Evolutionary conservation across 2,113 vertebrate species (phyloP), one percentile per base, ranked within the genome.

Genomic region (Sebastes schlegelii): DNA sequence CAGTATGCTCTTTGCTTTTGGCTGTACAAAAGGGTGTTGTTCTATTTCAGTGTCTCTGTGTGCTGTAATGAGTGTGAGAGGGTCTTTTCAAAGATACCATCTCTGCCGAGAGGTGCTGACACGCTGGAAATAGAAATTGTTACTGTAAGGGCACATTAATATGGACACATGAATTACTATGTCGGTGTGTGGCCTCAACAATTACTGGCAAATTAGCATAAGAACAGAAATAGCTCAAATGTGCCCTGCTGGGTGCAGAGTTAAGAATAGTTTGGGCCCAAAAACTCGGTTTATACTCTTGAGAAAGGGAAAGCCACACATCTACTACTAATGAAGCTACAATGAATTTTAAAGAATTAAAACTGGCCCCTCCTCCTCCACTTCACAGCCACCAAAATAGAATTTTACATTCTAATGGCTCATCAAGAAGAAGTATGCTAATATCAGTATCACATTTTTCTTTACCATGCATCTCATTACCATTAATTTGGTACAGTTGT

Each of bases 141-240:
- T 93, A 89, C 82, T 86, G 89, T 90, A 93, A 90, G 89, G 86
- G 84, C 78, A 88, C 83, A 91, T 92, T 94, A 89, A 90, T 90
- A 91, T 90, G 89, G 92, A 88, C 92, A 93, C 84, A 92, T 87
- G 71, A 84, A 91, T 92, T 88, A 81, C 83, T 84, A 76, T 93
- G 89, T 83, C 68, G 71, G 72, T 83, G 83, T 89, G 86, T 85
- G 79, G 86, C 89, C 88, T 91, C 87, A 86, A 85, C 87, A 94
- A 93, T 93, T 92, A 93, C 87, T 82, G 85, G 77, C 43, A 86
- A 90, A 95, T 94, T 93, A 85, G 82, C 91, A 92, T 93, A 84
- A 90, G 86, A 90, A 92, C 89, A 93, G 89, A 94, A 93, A 92
- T 88, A 91, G 86, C 80, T 69, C 45, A 77, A 87, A 86, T 91